Conservation (phyloP, 2,888 invertebrate genomes). For the Camptogramma bilineatum region DNA sequence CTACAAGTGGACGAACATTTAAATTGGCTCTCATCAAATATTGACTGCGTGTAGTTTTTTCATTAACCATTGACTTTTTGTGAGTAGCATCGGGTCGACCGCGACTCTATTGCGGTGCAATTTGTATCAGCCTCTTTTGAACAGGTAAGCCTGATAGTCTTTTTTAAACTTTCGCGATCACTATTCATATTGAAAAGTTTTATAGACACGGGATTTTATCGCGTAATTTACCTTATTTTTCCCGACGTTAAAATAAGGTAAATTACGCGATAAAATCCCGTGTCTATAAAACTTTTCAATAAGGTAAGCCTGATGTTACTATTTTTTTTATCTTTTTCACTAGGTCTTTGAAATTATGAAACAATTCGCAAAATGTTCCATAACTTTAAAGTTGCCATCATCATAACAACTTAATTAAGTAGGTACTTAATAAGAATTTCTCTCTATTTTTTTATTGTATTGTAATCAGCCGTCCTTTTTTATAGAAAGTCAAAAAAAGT, state of each 20-base stretch:
- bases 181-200: no score
- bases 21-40: conserved; percentile 86
- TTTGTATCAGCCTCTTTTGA: conserved; percentile 71
- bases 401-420: no score
- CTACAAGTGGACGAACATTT: conserved; percentile 85
- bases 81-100: conserved; percentile 55
- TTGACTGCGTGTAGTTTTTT: conserved; percentile 84
- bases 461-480: not conserved
- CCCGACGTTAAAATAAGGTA: no score
- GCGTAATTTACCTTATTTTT: no score
- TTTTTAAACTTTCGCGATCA: no score
- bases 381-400: no score
- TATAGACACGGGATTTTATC: no score
- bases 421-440: not conserved
- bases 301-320: conserved; percentile 39
- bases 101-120: conserved; percentile 64
- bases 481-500: not conserved
- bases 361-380: not conserved
- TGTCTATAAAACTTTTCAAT: no score
- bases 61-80: conserved; percentile 80
- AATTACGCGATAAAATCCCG: no score
- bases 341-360: conserved; percentile 12
- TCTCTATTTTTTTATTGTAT: no score
- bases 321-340: conserved; percentile 13
- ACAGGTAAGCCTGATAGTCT: conserved; percentile 40